These are phyloP conservation scores for Chrysopilus asiliformis DNA, from an alignment of 2,888 invertebrate genomes.

Conservation along the genomic window DNA sequence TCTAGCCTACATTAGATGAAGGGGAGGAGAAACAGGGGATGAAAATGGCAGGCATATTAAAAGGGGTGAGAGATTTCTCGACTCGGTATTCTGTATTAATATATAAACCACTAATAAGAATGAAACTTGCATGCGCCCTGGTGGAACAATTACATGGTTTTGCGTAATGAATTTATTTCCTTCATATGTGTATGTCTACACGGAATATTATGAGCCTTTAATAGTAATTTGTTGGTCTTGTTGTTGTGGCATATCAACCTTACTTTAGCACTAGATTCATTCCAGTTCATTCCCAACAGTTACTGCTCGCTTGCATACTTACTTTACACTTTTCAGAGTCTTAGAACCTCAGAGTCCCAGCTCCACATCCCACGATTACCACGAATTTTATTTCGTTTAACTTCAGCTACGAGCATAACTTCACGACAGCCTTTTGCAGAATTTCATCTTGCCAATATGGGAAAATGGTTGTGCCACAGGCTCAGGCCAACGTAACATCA, in stretches of 20 bases:
- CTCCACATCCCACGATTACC: slow-evolving; percentile 1
- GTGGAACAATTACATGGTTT: slow-evolving; percentile 35
- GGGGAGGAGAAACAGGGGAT: neutral
- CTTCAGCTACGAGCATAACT: too few species aligned
- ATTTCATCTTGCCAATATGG: too few species aligned
- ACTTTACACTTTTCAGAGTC: neutral
- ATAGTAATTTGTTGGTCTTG: slow-evolving; percentile 12
- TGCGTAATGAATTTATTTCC: slow-evolving; percentile 36
- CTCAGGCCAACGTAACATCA: too few species aligned
- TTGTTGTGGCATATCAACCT: slow-evolving; percentile 7
- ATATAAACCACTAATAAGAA: slow-evolving; percentile 11
- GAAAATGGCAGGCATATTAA: neutral
- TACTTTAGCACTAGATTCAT: neutral
- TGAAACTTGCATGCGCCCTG: slow-evolving; percentile 22
- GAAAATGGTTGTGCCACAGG: too few species aligned
- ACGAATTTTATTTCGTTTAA: too few species aligned
- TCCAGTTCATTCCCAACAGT: neutral
- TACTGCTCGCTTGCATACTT: too few species aligned
- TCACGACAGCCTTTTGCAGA: too few species aligned
- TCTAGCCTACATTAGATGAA: neutral
- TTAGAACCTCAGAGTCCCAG: neutral
- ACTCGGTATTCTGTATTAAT: slow-evolving; percentile 7
- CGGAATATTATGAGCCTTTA: slow-evolving; percentile 11
- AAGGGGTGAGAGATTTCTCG: neutral
- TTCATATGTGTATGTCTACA: slow-evolving; percentile 15